Conservation (phyloP, 2,797 vertebrate genomes). For the Allobates femoralis region DNA sequence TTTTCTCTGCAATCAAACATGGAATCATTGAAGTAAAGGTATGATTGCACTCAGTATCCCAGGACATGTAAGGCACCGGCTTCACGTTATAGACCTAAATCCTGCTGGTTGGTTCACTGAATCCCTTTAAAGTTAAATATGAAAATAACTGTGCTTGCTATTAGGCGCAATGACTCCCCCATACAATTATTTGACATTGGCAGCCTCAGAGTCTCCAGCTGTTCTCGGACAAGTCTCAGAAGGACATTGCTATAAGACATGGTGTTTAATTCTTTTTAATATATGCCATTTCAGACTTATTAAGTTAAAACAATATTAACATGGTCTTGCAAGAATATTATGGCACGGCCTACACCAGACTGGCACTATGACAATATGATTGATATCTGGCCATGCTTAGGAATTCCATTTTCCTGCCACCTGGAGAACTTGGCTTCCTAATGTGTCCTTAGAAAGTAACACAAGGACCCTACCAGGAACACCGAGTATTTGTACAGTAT, state of each 20-base stretch:
- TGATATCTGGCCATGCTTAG: neutral
- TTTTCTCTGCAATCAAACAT: no score
- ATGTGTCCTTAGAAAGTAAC: slow-evolving; percentile 32
- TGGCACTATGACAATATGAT: neutral
- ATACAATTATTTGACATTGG: slow-evolving; percentile 8
- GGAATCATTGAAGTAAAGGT: no score
- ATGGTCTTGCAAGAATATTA: neutral
- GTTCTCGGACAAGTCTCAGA: neutral
- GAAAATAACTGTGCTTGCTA: neutral
- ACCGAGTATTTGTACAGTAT: slow-evolving; percentile 10
- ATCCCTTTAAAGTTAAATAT: neutral
- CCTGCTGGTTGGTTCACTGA: no score
- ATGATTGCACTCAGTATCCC: no score
- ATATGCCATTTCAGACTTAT: neutral
- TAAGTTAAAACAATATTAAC: neutral
- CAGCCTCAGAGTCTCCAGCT: slow-evolving; percentile 10
- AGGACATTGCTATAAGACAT: no score
- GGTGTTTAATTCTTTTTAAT: neutral
- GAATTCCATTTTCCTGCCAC: neutral
- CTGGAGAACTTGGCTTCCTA: neutral
- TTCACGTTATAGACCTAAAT: no score
- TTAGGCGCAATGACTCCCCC: neutral
- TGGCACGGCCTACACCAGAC: neutral
- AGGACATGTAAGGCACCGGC: no score
- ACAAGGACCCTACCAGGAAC: slow-evolving; percentile 11